Evolutionary conservation across 2,888 invertebrate genomes (phyloP).

Genomic region (Thymelicus acteon): DNA sequence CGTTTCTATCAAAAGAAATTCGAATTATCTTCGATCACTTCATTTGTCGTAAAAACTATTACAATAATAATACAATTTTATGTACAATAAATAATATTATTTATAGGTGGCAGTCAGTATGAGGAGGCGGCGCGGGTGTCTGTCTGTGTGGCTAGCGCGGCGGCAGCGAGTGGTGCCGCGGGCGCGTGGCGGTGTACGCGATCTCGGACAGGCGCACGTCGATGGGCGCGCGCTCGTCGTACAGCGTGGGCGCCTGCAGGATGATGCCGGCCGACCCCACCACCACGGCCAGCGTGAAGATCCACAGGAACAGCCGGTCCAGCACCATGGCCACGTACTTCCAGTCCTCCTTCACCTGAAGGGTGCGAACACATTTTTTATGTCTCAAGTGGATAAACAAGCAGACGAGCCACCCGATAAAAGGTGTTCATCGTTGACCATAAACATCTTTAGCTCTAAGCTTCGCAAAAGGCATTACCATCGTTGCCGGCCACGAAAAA

Average conservation of each 20-base stretch:
- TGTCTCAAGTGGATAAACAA: no score
- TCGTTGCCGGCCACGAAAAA: no score
- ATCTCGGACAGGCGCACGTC: constrained; percentile 95
- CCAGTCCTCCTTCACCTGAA: constrained; percentile 98
- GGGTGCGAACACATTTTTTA: background rate
- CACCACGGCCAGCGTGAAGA: constrained; percentile 97
- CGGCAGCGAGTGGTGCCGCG: constrained; percentile 72
- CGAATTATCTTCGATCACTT: constrained; percentile 74
- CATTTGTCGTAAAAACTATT: constrained; percentile 77
- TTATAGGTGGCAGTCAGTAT: constrained; percentile 30
- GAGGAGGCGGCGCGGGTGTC: constrained; percentile 37
- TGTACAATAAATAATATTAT: constrained; percentile 55
- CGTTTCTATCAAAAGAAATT: constrained; percentile 83
- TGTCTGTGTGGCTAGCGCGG: constrained; percentile 37
- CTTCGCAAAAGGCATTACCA: no score
- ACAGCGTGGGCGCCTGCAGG: constrained; percentile 96
- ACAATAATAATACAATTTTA: constrained; percentile 57
- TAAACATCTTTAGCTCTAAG: no score
- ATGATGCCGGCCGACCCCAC: constrained; percentile 98
- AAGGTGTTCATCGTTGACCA: no score
- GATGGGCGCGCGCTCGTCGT: constrained; percentile 95
- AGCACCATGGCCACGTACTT: constrained; percentile 99
- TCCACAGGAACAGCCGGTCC: constrained; percentile 98
- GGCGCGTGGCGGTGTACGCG: constrained; percentile 94
- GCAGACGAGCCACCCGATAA: no score